Conservation (phyloP, 2,888 invertebrate genomes). For the Myathropa florea region DNA sequence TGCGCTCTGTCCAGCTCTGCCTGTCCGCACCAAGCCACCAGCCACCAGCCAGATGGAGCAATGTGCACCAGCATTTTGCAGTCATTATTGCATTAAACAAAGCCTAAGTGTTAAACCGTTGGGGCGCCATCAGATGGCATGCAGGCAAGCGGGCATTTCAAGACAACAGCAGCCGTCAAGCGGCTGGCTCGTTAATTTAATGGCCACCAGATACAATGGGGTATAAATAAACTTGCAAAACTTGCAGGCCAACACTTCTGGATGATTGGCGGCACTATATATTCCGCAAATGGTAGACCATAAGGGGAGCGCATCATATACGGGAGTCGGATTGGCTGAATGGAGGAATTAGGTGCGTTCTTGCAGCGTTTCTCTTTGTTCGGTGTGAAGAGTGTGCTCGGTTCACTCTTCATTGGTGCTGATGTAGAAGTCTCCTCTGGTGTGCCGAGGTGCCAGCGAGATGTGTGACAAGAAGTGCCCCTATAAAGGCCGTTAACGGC, state of each 20-base stretch:
- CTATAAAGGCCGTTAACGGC: constrained; percentile 61
- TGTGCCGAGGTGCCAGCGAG: constrained; percentile 4
- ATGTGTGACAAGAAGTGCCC: constrained; percentile 60
- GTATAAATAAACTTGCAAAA: constrained; percentile 64
- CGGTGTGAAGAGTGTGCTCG: constrained; percentile 13
- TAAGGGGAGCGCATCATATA: neutral
- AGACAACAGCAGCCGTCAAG: constrained; percentile 34
- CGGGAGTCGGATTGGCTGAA: constrained; percentile 21
- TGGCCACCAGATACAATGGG: constrained; percentile 63
- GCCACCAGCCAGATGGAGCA: neutral
- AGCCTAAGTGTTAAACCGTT: constrained; percentile 47
- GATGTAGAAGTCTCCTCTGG: neutral
- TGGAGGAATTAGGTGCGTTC: constrained; percentile 55
- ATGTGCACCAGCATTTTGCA: constrained; percentile 26
- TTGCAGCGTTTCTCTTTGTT: constrained; percentile 41
- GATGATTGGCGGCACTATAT: constrained; percentile 46
- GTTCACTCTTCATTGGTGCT: neutral
- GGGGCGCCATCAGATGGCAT: constrained; percentile 59
- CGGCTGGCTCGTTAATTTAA: constrained; percentile 61
- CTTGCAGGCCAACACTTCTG: constrained; percentile 59
- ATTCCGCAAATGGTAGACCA: neutral
- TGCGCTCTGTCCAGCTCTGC: neutral
- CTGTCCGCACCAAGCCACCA: neutral
- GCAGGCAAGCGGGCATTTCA: constrained; percentile 16
- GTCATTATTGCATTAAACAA: constrained; percentile 61